A percentile compares a stretch with the other conserved stretches of the same genome.
These are phyloP conservation scores for Tamias sibiricus DNA, from an alignment of 2,113 vertebrate genomes.

Conservation along the genomic window DNA sequence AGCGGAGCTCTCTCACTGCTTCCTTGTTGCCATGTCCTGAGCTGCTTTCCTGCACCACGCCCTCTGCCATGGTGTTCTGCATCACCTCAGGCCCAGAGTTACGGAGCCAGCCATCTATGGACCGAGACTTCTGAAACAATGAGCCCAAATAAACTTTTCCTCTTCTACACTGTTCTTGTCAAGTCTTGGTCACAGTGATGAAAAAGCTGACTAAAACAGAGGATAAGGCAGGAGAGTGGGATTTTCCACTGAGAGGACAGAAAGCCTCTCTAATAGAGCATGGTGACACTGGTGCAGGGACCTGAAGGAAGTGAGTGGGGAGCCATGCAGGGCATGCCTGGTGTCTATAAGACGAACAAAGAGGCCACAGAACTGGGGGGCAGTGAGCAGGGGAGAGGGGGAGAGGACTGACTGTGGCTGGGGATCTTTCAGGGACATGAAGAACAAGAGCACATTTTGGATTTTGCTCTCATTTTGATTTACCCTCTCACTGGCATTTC, in stretches of 20 bases:
- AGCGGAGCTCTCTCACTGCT: no score
- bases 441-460: not conserved
- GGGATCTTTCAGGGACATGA: not conserved
- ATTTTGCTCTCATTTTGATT: not conserved
- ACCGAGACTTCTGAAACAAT: no score
- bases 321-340: rapidly evolving
- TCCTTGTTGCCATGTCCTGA: no score
- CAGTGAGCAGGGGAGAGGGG: not conserved
- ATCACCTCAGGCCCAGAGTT: no score
- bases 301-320: not conserved
- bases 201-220: no score
- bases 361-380: rapidly evolving
- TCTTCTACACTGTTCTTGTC: no score
- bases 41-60: no score
- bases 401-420: not conserved
- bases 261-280: not conserved
- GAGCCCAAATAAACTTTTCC: no score
- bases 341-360: not conserved
- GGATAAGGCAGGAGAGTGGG: not conserved
- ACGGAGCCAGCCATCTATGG: no score
- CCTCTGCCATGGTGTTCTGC: no score
- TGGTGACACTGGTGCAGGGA: not conserved
- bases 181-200: no score
- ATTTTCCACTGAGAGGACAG: not conserved
- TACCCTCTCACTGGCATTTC: not conserved